Conservation (phyloP, 37 sponge, comb jelly and placozoan species). For the Tethya wilhelma region DNA sequence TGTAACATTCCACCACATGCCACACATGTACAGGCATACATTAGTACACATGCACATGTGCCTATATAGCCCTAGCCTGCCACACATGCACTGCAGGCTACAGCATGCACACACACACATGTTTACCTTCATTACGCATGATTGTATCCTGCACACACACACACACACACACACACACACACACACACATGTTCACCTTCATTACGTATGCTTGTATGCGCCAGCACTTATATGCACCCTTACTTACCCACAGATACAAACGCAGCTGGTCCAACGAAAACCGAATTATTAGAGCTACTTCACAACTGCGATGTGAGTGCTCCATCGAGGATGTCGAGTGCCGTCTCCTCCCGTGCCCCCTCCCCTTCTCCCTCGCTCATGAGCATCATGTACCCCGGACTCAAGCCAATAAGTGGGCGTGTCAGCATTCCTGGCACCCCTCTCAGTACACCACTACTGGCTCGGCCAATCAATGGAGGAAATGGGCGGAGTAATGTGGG, state of each 20-base stretch:
- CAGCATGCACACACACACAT: background rate
- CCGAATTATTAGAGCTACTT: conserved; percentile 83
- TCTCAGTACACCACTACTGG: conserved; percentile 26
- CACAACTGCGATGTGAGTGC: conserved; percentile 83
- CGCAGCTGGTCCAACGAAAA: conserved; percentile 75
- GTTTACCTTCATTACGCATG: background rate
- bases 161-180: background rate
- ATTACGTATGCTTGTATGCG: background rate
- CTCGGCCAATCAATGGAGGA: background rate
- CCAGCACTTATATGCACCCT: no score
- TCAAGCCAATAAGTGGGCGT: conserved; percentile 12
- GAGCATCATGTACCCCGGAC: conserved; percentile 70
- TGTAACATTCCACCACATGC: no score
- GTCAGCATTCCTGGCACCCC: conserved; percentile 39
- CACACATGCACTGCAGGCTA: background rate
- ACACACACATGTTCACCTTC: background rate
- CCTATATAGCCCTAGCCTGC: background rate
- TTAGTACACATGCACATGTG: no score
- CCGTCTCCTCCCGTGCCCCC: conserved; percentile 80
- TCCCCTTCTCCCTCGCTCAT: conserved; percentile 86
- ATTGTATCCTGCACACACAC: background rate
- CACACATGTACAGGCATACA: no score
- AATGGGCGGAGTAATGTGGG: background rate
- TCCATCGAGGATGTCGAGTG: conserved; percentile 75
- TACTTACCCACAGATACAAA: background rate